Evolutionary conservation across 2,113 vertebrate species (phyloP).

Genomic region (Heterochromis multidens): DNA sequence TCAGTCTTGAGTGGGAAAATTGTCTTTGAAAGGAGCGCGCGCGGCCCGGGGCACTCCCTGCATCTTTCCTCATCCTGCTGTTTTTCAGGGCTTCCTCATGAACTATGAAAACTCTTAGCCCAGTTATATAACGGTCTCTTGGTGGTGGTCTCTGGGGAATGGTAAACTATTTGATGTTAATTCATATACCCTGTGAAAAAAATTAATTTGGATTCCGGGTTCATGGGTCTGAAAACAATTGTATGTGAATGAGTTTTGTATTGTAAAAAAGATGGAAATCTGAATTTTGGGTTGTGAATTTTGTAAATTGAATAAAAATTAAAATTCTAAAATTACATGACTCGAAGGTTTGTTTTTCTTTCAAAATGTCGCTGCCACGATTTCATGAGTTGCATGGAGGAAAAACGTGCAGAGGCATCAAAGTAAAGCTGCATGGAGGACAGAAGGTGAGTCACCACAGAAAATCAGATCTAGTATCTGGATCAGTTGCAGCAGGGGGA

Average conservation of each 20-base stretch:
- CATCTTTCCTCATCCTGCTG: not conserved
- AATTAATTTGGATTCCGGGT: not conserved
- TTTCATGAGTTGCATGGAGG: not conserved
- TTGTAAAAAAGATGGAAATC: not conserved
- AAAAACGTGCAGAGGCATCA: not conserved
- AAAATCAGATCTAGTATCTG: not conserved
- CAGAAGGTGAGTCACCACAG: not conserved
- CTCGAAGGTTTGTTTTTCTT: not conserved
- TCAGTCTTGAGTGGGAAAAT: not conserved
- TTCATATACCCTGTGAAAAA: not conserved
- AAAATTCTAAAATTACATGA: not conserved
- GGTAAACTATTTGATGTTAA: not conserved
- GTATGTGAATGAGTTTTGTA: not conserved
- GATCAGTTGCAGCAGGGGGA: no score
- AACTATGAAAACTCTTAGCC: not conserved
- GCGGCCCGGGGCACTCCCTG: not conserved
- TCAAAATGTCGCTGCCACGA: not conserved
- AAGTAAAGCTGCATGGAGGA: not conserved
- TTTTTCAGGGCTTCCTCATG: not conserved
- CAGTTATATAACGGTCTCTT: not conserved
- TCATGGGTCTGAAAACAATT: not conserved
- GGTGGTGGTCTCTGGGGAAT: rapidly evolving
- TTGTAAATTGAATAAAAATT: not conserved
- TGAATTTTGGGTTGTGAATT: not conserved
- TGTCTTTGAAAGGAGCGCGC: no score